A percentile compares a stretch with the other conserved stretches of the same genome.
These are phyloP conservation scores for Bufo gargarizans DNA, from an alignment of 2,113 vertebrate genomes.

Conservation along the genomic window DNA sequence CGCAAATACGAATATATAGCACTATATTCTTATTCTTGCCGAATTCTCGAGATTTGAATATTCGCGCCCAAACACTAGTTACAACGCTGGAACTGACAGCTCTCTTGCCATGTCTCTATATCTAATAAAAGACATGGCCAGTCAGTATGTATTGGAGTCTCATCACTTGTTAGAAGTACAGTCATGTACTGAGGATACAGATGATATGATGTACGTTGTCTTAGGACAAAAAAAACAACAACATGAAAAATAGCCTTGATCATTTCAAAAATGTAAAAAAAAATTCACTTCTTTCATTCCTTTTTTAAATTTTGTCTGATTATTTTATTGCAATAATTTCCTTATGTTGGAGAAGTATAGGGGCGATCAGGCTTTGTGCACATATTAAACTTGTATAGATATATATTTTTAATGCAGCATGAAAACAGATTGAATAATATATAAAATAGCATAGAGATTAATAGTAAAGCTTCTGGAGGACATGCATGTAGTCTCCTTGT, in stretches of 20 bases:
- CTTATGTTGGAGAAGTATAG: conserved; percentile 59
- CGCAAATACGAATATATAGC: too few species aligned
- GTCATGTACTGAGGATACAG: not conserved
- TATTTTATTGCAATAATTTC: conserved; percentile 24
- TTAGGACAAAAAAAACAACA: conserved; percentile 30
- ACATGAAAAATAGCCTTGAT: conserved; percentile 2
- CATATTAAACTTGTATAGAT: conserved; percentile 60
- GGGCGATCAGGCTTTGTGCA: conserved; percentile 54
- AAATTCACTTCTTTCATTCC: not conserved
- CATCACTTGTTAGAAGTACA: not conserved
- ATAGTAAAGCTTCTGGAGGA: conserved; percentile 39
- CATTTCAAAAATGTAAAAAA: conserved; percentile 5
- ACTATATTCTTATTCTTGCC: too few species aligned
- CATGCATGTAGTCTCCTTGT: conserved; percentile 56
- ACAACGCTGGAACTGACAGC: too few species aligned
- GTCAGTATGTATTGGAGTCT: conserved; percentile 10
- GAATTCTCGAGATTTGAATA: too few species aligned
- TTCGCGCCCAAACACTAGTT: too few species aligned
- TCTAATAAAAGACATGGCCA: not conserved
- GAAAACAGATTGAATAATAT: conserved; percentile 60
- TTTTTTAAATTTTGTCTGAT: not conserved
- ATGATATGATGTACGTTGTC: not conserved
- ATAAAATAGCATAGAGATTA: conserved; percentile 59
- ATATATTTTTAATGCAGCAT: conserved; percentile 64
- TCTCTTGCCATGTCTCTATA: too few species aligned